These are phyloP conservation scores for Nysson spinosus DNA, from an alignment of 2,888 invertebrate species.

Conservation along the genomic window DNA sequence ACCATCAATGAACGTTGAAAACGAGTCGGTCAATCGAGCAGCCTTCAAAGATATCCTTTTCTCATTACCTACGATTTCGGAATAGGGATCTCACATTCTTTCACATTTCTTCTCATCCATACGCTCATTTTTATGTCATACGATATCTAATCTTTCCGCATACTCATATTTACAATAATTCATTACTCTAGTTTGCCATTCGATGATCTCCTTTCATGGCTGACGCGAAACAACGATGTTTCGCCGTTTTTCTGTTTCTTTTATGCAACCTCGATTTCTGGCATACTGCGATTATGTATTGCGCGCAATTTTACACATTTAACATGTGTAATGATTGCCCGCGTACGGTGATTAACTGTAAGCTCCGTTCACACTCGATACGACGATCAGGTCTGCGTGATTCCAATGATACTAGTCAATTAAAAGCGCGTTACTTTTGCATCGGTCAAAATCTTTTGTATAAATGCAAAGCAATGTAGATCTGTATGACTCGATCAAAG, in stretches of 20 bases:
- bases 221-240: slow-evolving; percentile 38
- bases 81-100: slow-evolving; percentile 35
- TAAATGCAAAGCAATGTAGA: no score
- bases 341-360: not conserved
- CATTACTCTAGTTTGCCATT: slow-evolving; percentile 57
- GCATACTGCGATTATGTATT: not conserved
- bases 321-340: not conserved
- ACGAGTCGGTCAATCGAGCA: slow-evolving; percentile 60
- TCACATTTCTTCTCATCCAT: slow-evolving; percentile 13
- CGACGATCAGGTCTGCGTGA: not conserved
- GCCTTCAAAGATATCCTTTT: slow-evolving; percentile 54
- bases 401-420: not conserved
- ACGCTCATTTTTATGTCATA: slow-evolving; percentile 24
- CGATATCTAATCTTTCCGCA: slow-evolving; percentile 42
- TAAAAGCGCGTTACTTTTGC: not conserved
- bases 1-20: slow-evolving; percentile 57
- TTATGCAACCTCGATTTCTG: slow-evolving; percentile 10
- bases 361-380: slow-evolving; percentile 20
- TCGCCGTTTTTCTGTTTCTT: slow-evolving; percentile 30
- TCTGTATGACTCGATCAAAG: no score
- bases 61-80: slow-evolving; percentile 57
- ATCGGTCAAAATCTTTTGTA: not conserved
- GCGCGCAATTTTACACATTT: not conserved
- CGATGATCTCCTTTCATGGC: slow-evolving; percentile 35
- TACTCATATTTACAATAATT: slow-evolving; percentile 68